phyloP scores from a whole-genome alignment of 2,888 invertebrate genomes.

The Aromia moschata region DNA sequence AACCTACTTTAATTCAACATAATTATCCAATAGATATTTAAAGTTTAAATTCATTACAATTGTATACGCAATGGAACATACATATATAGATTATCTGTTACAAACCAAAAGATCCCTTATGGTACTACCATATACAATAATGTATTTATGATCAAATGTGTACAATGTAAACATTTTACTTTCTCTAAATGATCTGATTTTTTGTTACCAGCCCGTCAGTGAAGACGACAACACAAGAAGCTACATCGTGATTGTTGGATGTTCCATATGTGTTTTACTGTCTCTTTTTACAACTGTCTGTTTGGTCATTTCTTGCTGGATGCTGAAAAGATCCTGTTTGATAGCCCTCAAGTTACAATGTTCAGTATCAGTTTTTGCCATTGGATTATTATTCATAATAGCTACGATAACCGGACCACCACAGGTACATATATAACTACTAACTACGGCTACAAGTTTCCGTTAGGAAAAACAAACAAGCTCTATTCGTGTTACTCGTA shows the following conservation, averaged over 20 bases:
- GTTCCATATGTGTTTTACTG: conserved; percentile 65
- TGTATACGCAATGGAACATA: too few relatives aligned
- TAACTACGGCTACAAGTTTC: not conserved
- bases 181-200: too few relatives aligned
- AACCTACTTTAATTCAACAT: too few relatives aligned
- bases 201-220: conserved; percentile 43
- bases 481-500: too few relatives aligned
- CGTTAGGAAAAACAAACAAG: too few relatives aligned
- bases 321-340: conserved; percentile 66
- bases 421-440: conserved; percentile 56
- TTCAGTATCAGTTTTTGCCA: conserved; percentile 74
- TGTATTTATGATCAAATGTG: too few relatives aligned
- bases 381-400: conserved; percentile 71
- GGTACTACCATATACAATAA: too few relatives aligned
- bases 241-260: conserved; percentile 65
- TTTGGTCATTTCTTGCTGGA: conserved; percentile 63
- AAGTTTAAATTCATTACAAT: too few relatives aligned
- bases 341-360: conserved; percentile 76
- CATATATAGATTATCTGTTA: too few relatives aligned
- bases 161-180: too few relatives aligned
- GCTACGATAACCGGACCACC: conserved; percentile 65
- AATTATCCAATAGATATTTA: too few relatives aligned
- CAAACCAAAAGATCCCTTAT: too few relatives aligned
- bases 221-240: conserved; percentile 48
- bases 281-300: conserved; percentile 64